Evolutionary conservation across 2,113 vertebrate genomes (phyloP).

Genomic region (Elachura formosa): DNA sequence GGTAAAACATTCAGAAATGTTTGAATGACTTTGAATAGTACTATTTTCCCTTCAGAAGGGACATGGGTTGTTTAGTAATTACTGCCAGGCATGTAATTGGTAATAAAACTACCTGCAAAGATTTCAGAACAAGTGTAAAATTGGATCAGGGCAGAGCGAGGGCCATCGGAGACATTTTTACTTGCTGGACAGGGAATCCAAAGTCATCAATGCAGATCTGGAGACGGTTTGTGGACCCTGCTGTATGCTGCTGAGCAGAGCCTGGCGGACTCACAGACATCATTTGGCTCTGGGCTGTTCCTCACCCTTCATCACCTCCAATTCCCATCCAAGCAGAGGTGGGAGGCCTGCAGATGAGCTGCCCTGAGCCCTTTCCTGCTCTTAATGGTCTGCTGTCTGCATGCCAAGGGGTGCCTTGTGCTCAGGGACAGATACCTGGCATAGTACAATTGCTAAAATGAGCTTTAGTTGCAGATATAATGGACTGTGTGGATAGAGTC

Average conservation of each 20-base stretch:
- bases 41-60: not conserved
- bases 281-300: not conserved
- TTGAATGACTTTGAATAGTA: not conserved
- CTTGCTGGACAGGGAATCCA: not conserved
- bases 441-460: not conserved
- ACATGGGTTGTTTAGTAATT: not conserved
- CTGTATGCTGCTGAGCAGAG: not conserved
- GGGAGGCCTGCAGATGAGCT: not conserved
- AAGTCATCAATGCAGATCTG: not conserved
- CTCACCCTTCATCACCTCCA: not conserved
- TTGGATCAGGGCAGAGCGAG: not conserved
- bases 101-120: not conserved
- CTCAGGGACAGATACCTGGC: not conserved
- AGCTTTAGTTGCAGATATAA: not conserved
- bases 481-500: slow-evolving; percentile 1
- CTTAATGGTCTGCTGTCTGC: not conserved
- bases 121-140: not conserved
- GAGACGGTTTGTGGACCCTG: not conserved
- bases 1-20: not conserved
- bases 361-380: not conserved
- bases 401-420: not conserved
- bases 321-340: not conserved
- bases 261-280: not conserved
- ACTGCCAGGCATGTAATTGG: not conserved
- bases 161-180: fast-evolving